These are phyloP conservation scores for Vulpes vulpes DNA, from an alignment of 2,113 vertebrate genomes.

Conservation along the genomic window DNA sequence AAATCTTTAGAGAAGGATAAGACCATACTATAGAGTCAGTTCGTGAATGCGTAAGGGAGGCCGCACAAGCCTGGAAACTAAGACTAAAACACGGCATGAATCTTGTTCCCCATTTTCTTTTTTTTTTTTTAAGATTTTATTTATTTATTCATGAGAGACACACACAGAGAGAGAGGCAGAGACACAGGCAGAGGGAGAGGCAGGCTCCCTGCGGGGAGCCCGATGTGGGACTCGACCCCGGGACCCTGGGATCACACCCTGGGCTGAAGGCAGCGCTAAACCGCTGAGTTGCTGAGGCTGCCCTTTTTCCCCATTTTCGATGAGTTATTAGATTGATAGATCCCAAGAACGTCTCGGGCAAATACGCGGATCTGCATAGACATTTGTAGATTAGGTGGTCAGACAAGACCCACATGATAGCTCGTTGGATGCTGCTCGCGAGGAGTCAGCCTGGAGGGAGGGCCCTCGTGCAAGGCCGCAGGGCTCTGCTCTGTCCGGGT, in stretches of 20 bases:
- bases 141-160: too few species aligned
- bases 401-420: not conserved
- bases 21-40: too few species aligned
- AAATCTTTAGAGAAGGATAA: not conserved
- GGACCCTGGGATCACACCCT: too few species aligned
- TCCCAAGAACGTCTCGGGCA: not conserved
- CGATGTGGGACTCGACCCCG: too few species aligned
- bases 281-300: too few species aligned
- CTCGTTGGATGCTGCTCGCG: rapidly evolving
- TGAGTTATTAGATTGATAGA: not conserved
- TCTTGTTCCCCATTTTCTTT: not conserved
- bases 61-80: not conserved
- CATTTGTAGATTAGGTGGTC: not conserved
- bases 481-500: not conserved
- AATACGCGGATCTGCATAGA: not conserved
- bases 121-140: not conserved
- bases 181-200: too few species aligned
- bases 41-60: not conserved
- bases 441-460: not conserved
- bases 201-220: too few species aligned
- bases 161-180: too few species aligned
- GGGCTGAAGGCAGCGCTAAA: too few species aligned
- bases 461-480: rapidly evolving
- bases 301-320: not conserved
- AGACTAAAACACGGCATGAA: not conserved